A percentile compares a stretch with the other conserved stretches of the same genome.
phyloP scores from a whole-genome alignment of 2,797 vertebrate species.

The Tokudaia muenninki region DNA sequence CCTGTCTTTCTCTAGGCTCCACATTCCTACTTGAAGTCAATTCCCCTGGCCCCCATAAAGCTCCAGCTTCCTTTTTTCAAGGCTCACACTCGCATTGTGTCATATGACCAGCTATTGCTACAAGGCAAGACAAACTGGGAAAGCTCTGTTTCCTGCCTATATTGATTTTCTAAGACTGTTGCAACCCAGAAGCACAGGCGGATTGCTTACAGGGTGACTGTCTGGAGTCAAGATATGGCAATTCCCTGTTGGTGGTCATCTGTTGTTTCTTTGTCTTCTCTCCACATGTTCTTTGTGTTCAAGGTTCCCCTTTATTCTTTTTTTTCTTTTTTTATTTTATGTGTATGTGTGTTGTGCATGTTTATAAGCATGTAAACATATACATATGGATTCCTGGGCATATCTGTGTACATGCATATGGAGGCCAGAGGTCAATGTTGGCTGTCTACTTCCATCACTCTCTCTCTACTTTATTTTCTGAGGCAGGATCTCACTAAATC shows the following conservation, averaged over 20 bases:
- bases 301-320: background rate
- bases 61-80: background rate
- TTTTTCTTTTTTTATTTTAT: background rate
- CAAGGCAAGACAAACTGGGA: background rate
- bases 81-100: background rate
- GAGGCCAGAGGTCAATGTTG: background rate
- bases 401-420: background rate
- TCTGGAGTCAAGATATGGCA: fast-evolving
- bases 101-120: background rate
- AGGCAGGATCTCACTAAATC: background rate
- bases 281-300: background rate
- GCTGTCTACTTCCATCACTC: background rate
- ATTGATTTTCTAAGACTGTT: no score
- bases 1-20: background rate
- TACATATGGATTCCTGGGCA: background rate
- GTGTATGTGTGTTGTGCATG: background rate
- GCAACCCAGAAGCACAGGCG: fast-evolving
- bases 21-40: background rate
- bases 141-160: background rate
- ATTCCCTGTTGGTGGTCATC: background rate
- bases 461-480: background rate
- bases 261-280: background rate
- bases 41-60: background rate
- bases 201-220: fast-evolving
- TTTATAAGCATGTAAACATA: background rate